phyloP scores from a whole-genome alignment of 2,113 vertebrate genomes.

The Amazona guildingii region DNA sequence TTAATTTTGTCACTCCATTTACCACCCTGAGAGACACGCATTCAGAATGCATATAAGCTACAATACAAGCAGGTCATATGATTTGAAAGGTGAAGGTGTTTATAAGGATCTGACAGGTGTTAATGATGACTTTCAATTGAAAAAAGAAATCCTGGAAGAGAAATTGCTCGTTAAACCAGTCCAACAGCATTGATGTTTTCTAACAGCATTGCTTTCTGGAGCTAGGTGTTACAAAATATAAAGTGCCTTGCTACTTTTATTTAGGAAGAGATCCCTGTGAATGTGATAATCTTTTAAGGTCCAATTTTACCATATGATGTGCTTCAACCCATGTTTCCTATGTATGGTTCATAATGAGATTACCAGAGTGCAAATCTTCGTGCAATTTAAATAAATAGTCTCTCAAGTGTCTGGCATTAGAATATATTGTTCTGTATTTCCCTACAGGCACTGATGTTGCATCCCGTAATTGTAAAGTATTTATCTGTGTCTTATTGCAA shows the following conservation, averaged over 20 bases:
- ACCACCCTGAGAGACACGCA: background rate
- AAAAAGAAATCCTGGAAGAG: conserved; percentile 23
- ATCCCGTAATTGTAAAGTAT: conserved; percentile 21
- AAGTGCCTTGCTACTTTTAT: background rate
- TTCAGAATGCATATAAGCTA: background rate
- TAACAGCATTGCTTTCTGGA: background rate
- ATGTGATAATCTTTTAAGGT: background rate
- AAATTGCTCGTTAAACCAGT: background rate
- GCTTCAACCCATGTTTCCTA: background rate
- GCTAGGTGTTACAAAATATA: background rate
- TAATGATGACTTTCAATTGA: conserved; percentile 7
- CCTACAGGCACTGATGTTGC: background rate
- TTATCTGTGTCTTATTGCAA: conserved; percentile 34
- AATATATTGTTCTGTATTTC: conserved; percentile 30
- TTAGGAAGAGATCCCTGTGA: background rate
- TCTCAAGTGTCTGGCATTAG: background rate
- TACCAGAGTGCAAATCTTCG: conserved; percentile 13
- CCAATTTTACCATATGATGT: background rate
- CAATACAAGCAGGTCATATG: background rate
- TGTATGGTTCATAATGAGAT: conserved; percentile 25
- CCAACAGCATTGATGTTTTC: background rate
- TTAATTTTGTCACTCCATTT: background rate
- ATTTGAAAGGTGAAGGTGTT: background rate
- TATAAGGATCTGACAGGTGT: background rate
- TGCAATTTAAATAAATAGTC: conserved; percentile 35